phyloP scores from a whole-genome alignment of 2,113 vertebrate species.

The Dermatemys mawii region DNA sequence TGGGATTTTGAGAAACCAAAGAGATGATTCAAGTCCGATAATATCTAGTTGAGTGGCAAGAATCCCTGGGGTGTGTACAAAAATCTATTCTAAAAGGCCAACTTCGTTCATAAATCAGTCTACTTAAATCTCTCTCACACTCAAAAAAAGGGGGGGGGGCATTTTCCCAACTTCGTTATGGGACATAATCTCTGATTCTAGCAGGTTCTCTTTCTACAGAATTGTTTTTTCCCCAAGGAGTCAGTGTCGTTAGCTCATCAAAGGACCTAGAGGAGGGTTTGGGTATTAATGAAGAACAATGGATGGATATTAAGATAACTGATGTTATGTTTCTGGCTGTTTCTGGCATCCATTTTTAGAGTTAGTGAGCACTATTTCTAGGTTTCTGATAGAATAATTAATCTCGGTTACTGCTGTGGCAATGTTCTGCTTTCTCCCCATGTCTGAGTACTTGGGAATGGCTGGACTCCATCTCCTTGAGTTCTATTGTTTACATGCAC shows the following conservation, averaged over 20 bases:
- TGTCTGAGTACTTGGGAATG: slow-evolving; percentile 25
- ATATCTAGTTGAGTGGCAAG: slow-evolving; percentile 20
- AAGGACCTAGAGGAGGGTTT: slow-evolving; percentile 12
- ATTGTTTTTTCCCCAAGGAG: background rate
- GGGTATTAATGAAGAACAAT: slow-evolving; percentile 19
- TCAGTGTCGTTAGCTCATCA: slow-evolving; percentile 21
- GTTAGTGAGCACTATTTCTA: background rate
- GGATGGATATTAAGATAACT: slow-evolving; percentile 15
- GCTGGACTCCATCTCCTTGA: background rate
- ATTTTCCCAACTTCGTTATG: slow-evolving; percentile 24
- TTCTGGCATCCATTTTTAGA: slow-evolving; percentile 15
- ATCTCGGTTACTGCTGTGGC: slow-evolving; percentile 10
- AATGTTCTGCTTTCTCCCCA: background rate
- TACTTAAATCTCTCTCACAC: slow-evolving; percentile 15
- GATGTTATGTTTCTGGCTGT: slow-evolving; percentile 5
- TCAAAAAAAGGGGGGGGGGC: background rate
- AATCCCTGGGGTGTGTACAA: slow-evolving; percentile 50
- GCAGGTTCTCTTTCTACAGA: background rate
- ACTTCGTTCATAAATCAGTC: slow-evolving; percentile 59
- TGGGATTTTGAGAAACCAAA: slow-evolving; percentile 49
- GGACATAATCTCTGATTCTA: slow-evolving; percentile 39
- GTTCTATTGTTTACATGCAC: background rate
- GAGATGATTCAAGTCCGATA: slow-evolving; percentile 19
- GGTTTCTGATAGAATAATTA: slow-evolving; percentile 47
- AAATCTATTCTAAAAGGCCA: slow-evolving; percentile 51